A percentile compares a stretch with the other conserved stretches of the same genome.
phyloP scores from a whole-genome alignment of 1,140 invertebrate species.

The Drosophila bocqueti region DNA sequence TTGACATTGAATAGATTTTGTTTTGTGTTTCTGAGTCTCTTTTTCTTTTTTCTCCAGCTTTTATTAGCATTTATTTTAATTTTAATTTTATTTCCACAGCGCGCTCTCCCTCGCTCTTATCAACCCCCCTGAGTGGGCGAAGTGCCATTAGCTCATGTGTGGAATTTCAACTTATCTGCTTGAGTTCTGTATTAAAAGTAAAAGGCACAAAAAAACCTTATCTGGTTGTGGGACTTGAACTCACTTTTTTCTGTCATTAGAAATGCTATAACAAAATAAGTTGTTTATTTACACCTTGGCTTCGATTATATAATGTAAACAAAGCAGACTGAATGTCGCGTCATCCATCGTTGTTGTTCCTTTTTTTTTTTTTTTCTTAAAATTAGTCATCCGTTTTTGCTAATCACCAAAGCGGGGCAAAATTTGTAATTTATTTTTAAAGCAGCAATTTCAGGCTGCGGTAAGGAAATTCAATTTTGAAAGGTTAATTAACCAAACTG shows the following conservation, averaged over 20 bases:
- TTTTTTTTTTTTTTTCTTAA: neutral
- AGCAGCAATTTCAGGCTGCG: constrained; percentile 21
- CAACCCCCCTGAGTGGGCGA: constrained; percentile 4
- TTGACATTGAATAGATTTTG: constrained; percentile 80
- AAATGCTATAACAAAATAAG: constrained; percentile 52
- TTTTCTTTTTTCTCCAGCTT: constrained; percentile 1
- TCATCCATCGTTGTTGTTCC: neutral
- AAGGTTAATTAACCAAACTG: constrained; percentile 43
- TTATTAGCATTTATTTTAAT: constrained; percentile 56
- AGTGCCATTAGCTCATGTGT: constrained; percentile 16
- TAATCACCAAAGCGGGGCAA: constrained; percentile 59
- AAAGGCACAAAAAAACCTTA: constrained; percentile 18
- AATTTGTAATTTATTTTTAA: constrained; percentile 45
- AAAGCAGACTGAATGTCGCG: constrained; percentile 56
- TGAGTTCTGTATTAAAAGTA: constrained; percentile 5
- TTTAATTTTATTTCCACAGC: constrained; percentile 33
- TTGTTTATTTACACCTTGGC: constrained; percentile 51
- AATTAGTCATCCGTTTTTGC: constrained; percentile 56
- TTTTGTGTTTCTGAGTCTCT: constrained; percentile 27
- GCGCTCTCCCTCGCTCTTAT: constrained; percentile 18
- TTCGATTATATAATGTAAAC: constrained; percentile 60
- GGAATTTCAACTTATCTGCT: constrained; percentile 43
- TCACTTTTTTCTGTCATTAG: constrained; percentile 13
- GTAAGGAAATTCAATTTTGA: constrained; percentile 36
- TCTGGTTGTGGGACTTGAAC: constrained; percentile 8